Evolutionary conservation across 2,888 invertebrate genomes (phyloP).

Genomic region (Dioctria linearis): DNA sequence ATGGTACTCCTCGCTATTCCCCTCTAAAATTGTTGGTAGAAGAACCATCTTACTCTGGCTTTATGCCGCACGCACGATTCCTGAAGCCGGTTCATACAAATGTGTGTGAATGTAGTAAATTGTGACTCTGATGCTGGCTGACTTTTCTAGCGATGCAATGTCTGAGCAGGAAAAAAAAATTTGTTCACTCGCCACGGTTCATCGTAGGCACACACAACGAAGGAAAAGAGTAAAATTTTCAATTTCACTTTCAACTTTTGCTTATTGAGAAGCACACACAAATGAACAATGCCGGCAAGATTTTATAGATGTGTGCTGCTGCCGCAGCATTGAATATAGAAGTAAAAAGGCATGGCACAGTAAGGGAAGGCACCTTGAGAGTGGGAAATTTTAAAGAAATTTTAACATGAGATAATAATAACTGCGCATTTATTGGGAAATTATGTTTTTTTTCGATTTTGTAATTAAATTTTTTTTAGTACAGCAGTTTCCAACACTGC

Average conservation of each 20-base stretch:
- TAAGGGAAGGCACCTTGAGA: neutral
- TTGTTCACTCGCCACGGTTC: neutral
- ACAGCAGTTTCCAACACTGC: too few relatives aligned
- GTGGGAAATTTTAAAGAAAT: neutral
- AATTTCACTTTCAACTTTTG: constrained; percentile 39
- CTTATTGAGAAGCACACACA: constrained; percentile 22
- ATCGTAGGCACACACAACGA: constrained; percentile 11
- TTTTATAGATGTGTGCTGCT: too few relatives aligned
- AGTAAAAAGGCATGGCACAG: too few relatives aligned
- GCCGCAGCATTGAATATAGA: too few relatives aligned
- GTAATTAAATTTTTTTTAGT: too few relatives aligned
- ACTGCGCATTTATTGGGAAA: constrained; percentile 34
- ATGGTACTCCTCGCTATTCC: constrained; percentile 7
- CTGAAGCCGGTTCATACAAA: too few relatives aligned
- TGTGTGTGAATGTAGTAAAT: too few relatives aligned
- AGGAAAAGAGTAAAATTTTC: constrained; percentile 44
- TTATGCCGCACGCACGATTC: neutral
- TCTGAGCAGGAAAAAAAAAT: too few relatives aligned
- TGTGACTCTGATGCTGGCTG: too few relatives aligned
- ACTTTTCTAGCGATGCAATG: too few relatives aligned
- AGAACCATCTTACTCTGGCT: neutral
- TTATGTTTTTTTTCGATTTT: neutral
- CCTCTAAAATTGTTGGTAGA: neutral
- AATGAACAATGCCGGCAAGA: neutral
- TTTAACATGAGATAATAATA: neutral